Base-by-base conservation (phyloP, 1,140 invertebrate species). In the Mizuhopecten yessoensis region DNA sequence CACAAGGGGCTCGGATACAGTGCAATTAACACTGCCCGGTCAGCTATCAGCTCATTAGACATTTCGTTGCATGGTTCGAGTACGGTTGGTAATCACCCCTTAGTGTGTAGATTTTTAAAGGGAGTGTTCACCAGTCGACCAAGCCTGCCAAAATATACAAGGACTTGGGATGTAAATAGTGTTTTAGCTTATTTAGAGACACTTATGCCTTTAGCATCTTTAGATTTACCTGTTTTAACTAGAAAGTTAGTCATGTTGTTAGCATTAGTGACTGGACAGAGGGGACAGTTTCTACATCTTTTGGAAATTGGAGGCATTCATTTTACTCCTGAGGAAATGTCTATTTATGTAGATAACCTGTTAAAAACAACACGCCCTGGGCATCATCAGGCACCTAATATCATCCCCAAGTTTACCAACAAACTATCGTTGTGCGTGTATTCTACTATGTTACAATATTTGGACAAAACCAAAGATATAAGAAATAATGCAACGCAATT, bases 101-200 rank as follows among this genome's bases (percentile, higher is more conserved):
- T 92, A 23, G 87, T 93, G 39, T 57, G 88, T 45, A 57, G 91
- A 57, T 92, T 90, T 87, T 39, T 93, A 87, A 91, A 92, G 86
- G 90, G 93, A 23, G 88, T 94, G 10, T 94, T 90, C 88, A 90
- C 90, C 45, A 39, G 89, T 5, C 75, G 88, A 88, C 93, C 91
- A n/a, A 20, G 90, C 29, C 33, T 39, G 34, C 89, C 89, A 29
- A 86, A 33, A 87, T 92, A 93, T 89, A 29, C 34, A 34, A 33
- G 17, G n/a, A 90, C 88, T 23, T 93, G 93, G 90, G 89, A 93
- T 90, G 90, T 93, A 42, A 23, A 86, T 13, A 75, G 33, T 34
- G 93, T 92, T 20, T 89, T 93, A 34, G 23, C 0, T 29, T 91
- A 88, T 57, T 86, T 93, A 33, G 86, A 57, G 45, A 87, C 34